Base-by-base conservation (phyloP, 2,888 invertebrate genomes). In the Biston betularia region DNA sequence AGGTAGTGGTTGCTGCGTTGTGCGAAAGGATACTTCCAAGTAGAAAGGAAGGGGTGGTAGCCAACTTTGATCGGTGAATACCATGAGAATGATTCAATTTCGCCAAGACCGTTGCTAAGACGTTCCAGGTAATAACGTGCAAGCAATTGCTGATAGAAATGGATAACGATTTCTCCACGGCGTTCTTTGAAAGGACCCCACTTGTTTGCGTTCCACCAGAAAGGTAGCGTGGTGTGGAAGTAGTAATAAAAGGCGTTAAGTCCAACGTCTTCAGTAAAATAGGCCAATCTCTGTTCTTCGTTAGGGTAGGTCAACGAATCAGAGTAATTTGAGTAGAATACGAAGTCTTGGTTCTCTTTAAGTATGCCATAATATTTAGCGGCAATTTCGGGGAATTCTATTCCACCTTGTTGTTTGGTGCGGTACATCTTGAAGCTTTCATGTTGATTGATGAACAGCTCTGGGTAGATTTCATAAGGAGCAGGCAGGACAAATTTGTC, bases 111-210 rank as follows among this genome's bases (percentile, higher is more conserved):
- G 74, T 96, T 95, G 55, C 95, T 93, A 58, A 96, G 88, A 86
- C 96, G 95, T 80, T 97, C 96, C 79, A 96, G 84, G 79, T 95
- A 95, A 91, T 96, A 97, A 79, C 96, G 95, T 67, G 96, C 95
- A 78, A 96, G 80, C 11, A 96, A 79, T 83, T 96, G 96, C 79
- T 96, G 95, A 80, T 96, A 95, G 81, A 94, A 90, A 89, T 94
- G 95, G 84, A 95, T 95, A 90, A 95, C 96, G 49, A 94, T 84
- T 84, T 96, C 95, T 68, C 96, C 96, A 73, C 95, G 95, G 77
- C 94, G 93, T 73, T 95, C 94, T 76, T 94, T 95, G 77, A 83
- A 68, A 49, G 87, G 49, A 71, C 87, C 88, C 66, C 89, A 92
- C 59, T 94, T 88, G 33, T 94, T 87, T 56, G 94, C 92, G 56